Evolutionary conservation across 2,888 invertebrate genomes (phyloP).

Genomic region (Peribatodes rhomboidaria): DNA sequence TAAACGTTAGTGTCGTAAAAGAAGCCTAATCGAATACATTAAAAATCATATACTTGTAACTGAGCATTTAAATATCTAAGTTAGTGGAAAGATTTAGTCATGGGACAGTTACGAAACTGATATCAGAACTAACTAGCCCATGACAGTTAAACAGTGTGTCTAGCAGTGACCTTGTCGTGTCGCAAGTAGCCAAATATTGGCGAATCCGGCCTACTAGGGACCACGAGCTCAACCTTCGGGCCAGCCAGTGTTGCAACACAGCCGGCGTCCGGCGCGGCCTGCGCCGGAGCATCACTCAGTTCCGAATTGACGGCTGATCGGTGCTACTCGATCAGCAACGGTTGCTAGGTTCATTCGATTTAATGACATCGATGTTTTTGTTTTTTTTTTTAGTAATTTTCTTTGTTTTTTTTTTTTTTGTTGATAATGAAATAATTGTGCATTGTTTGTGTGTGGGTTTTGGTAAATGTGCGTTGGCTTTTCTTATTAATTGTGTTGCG

Average conservation of each 20-base stretch:
- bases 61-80: not conserved
- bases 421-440: not conserved
- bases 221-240: constrained; percentile 17
- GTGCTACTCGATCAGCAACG: not conserved
- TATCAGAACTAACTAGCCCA: not conserved
- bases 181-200: constrained; percentile 35
- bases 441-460: not conserved
- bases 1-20: not conserved
- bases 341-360: not conserved
- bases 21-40: not conserved
- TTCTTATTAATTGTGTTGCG: no score
- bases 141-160: constrained; percentile 5
- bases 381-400: not conserved
- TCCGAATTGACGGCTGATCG: constrained; percentile 9
- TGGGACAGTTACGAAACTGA: constrained; percentile 13
- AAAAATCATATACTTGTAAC: not conserved
- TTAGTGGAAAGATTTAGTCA: not conserved
- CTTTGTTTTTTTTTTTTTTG: no score
- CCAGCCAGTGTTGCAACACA: constrained; percentile 23
- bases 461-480: not conserved
- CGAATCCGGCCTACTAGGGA: constrained; percentile 12
- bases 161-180: constrained; percentile 13
- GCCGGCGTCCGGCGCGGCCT: constrained; percentile 5
- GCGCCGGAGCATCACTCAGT: constrained; percentile 26
- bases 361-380: constrained; percentile 8